Evolutionary conservation across 2,113 vertebrate genomes (phyloP), one percentile per base, ranked within the genome.

Genomic region (Benitochromis conjunctus): DNA sequence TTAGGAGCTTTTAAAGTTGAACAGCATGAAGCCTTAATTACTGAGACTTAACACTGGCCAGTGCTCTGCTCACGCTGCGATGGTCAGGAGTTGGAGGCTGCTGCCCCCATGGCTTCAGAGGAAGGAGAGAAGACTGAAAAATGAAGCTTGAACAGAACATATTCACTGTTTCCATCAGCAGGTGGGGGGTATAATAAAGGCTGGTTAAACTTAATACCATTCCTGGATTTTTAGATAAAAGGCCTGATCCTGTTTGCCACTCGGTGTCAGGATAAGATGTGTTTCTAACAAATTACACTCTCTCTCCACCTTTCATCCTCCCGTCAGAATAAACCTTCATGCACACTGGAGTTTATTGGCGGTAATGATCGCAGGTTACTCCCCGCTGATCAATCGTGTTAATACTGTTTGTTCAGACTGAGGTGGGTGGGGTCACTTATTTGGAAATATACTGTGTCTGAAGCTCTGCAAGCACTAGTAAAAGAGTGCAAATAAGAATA

Each of bases 21-120:
- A 66, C 96, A 95, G 95, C 96, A 84, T 96, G 96, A 94, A 89
- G 93, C 92, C 94, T 94, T 95, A 95, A 96, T 96, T 96, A 96
- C 91, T 87, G 91, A 93, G 95, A 92, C 88, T 94, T 93, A 94
- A 88, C 88, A 80, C 92, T 86, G 92, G 89, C 89, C 90, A 83
- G 81, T 4, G 38, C 93, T 84, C 82, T 11, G 31, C 86, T 95
- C 94, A 93, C 12, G 90, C 93, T 94, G 96, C 10, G 94, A 86
- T 9, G 94, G 94, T 95, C 95, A 95, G 93, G 94, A 95, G 94
- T 91, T 86, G 86, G 91, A 92, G 89, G 91, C 89, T 82, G 90
- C 84, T 87, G 82, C 89, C 80, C 87, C 91, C 19, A 83, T 82
- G 21, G 92, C 76, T 89, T 77, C 43, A 84, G 81, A 94, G 92